Evolutionary conservation across 2,888 invertebrate species (phyloP), one percentile per base, ranked within the genome.

Genomic region (Eilema depressum): DNA sequence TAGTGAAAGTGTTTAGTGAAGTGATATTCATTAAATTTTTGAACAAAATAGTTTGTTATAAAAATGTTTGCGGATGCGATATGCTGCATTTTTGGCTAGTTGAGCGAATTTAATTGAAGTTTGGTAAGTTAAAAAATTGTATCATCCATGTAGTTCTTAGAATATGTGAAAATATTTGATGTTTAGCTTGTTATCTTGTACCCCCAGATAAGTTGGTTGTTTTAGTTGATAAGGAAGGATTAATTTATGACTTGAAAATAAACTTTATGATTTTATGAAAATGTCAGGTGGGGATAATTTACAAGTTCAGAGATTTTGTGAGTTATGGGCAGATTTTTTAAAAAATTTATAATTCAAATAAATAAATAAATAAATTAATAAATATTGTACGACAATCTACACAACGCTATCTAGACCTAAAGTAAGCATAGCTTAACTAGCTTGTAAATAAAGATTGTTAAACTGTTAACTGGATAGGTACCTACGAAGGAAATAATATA

Each of bases 1-100:
- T 60, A 67, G 82, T 83, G 82, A 69, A 23, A 68, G 83, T 82
- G 82, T 60, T 73, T 81, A 72, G 82, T 82, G 82, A 69, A 65
- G 82, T 83, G 82, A n/a, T 82, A 70, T 72, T 72, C 61, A 63
- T 76, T 57, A n/a, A 37, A 60, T 72, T 75, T 76, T 73, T 57
- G 67, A 20, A 28, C 37, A 61, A 70, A 76, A 67, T 61, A 11
- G 59, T 71, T 74, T 69, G 25, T 65, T 25, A 37, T 17, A 33
- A 79, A 75, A 76, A 82, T 82, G 82, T 71, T 75, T 81, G 73
- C 82, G 76, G 71, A 75, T 69, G 68, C 69, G 60, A 63, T 73
- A 60, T 71, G 71, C 82, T 74, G 80, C 75, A 71, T 83, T 74
- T 71, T 80, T 72, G 80, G 83, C 78, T 82, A 78, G 69, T 66